Evolutionary conservation across 2,888 invertebrate genomes (phyloP).

Genomic region (Quadroppia sp.): DNA sequence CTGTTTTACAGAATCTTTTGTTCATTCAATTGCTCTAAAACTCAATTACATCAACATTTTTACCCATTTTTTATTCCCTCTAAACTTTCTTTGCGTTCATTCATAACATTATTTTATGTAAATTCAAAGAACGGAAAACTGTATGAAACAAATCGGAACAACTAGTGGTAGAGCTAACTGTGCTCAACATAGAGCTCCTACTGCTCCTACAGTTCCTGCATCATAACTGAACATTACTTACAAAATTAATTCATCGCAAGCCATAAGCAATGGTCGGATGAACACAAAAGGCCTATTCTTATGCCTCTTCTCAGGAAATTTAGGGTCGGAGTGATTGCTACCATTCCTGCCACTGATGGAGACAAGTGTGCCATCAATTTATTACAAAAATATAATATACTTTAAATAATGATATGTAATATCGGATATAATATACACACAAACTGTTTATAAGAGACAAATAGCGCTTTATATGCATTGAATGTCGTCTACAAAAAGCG

Average conservation of each 20-base stretch:
- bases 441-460: background rate
- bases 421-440: background rate
- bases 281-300: slow-evolving; percentile 27
- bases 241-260: slow-evolving; percentile 29
- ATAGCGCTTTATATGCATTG: background rate
- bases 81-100: background rate
- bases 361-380: slow-evolving; percentile 36
- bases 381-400: slow-evolving; percentile 37
- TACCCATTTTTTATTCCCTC: background rate
- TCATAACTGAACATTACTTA: slow-evolving; percentile 12
- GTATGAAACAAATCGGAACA: slow-evolving; percentile 25
- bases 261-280: slow-evolving; percentile 16
- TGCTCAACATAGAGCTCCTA: too few species aligned
- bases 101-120: slow-evolving; percentile 19
- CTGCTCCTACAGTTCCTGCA: too few species aligned
- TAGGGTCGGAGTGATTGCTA: slow-evolving; percentile 20
- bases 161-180: background rate
- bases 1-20: background rate
- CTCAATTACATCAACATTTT: background rate
- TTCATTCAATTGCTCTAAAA: background rate
- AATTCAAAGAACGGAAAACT: slow-evolving; percentile 15
- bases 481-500: too few species aligned
- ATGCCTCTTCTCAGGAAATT: slow-evolving; percentile 37
- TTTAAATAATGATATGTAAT: slow-evolving; percentile 24
- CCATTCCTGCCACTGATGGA: slow-evolving; percentile 20